Evolutionary conservation across 2,797 vertebrate genomes (phyloP).

Genomic region (Thamnophis elegans): DNA sequence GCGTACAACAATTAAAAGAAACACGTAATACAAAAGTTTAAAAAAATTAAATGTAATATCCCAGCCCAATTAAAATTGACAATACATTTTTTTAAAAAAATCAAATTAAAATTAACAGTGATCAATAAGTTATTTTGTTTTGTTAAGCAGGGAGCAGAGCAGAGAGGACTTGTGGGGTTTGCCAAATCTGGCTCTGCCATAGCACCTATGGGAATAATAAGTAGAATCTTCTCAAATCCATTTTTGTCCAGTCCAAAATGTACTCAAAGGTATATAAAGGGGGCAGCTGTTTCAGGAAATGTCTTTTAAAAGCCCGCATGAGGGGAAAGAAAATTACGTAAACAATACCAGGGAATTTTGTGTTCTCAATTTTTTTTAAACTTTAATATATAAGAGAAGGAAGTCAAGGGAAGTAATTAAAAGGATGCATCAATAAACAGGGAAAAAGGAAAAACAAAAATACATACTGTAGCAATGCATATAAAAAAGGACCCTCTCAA

Average conservation of each 20-base stretch:
- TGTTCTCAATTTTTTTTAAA: not conserved
- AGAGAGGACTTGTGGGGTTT: not conserved
- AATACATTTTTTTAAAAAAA: too few relatives aligned
- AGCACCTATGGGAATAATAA: not conserved
- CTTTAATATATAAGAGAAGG: not conserved
- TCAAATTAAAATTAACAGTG: too few relatives aligned
- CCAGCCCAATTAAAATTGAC: too few relatives aligned
- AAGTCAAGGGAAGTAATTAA: not conserved
- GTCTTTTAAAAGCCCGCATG: not conserved
- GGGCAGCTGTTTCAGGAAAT: not conserved
- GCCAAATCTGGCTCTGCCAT: not conserved
- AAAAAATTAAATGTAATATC: too few relatives aligned
- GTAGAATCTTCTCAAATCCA: not conserved
- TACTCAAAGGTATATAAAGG: not conserved
- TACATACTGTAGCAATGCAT: not conserved
- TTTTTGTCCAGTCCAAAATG: not conserved
- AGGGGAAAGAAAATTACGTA: not conserved
- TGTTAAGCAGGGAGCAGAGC: too few relatives aligned
- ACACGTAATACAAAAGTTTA: too few relatives aligned
- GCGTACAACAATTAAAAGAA: too few relatives aligned
- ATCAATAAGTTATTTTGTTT: too few relatives aligned
- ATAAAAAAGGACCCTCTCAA: not conserved
- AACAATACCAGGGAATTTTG: not conserved
- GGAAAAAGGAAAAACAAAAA: not conserved
- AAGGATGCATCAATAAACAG: not conserved